Percentiles rank a stretch among this genome's conserved stretches.
Conservation (phyloP, 2,888 invertebrate genomes). For the Erebia ligea region DNA sequence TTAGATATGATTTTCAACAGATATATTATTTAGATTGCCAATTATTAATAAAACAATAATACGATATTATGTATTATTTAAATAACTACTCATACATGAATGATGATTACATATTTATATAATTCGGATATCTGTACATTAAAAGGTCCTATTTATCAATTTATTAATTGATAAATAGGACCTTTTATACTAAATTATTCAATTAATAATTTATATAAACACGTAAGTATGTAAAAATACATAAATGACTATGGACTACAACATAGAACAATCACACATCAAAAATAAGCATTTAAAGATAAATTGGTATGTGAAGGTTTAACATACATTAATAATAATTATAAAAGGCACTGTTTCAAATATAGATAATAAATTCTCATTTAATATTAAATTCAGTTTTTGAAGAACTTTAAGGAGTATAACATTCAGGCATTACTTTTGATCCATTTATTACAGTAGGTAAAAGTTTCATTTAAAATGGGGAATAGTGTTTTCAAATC, state of each 20-base stretch:
- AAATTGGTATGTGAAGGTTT: slow-evolving; percentile 7
- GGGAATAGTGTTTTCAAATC: no score
- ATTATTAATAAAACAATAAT: no score
- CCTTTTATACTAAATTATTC: neutral
- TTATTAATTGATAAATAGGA: no score
- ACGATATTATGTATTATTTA: no score
- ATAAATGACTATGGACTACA: neutral
- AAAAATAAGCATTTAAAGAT: neutral
- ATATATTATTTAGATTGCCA: neutral
- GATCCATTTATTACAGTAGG: no score
- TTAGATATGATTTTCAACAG: neutral
- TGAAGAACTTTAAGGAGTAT: neutral
- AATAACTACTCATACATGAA: neutral
- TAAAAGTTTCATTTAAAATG: no score
- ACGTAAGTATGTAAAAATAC: neutral
- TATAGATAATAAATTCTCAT: slow-evolving; percentile 5
- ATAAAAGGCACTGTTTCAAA: slow-evolving; percentile 37
- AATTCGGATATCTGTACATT: slow-evolving; percentile 10
- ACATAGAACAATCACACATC: neutral
- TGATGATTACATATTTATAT: slow-evolving; percentile 2
- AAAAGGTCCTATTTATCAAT: neutral
- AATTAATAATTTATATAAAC: neutral
- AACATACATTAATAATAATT: slow-evolving; percentile 31
- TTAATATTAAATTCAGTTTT: neutral
- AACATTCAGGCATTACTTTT: neutral